Percentiles rank a stretch among this genome's conserved stretches.
Conservation (phyloP, 2,888 invertebrate species). For the Xylocampa areola region DNA sequence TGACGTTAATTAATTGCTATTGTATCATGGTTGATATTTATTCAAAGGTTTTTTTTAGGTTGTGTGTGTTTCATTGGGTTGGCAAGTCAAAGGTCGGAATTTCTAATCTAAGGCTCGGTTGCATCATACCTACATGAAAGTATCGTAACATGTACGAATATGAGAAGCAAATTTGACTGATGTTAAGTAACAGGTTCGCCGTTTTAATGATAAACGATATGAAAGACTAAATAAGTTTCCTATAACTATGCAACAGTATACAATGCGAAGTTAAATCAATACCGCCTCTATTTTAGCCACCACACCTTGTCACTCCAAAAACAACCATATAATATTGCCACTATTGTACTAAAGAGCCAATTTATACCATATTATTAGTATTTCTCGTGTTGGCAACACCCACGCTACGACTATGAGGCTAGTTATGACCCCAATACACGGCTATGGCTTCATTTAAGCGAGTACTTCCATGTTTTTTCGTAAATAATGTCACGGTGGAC, state of each 20-base stretch:
- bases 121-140: too few species aligned
- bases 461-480: conserved; percentile 36
- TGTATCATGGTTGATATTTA: conserved; percentile 14
- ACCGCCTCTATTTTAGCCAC: background rate
- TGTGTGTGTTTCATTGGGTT: too few species aligned
- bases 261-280: background rate
- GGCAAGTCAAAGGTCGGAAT: too few species aligned
- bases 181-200: too few species aligned
- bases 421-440: conserved; percentile 37
- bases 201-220: too few species aligned
- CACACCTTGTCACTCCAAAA: conserved; percentile 19
- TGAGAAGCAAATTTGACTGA: too few species aligned
- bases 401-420: conserved; percentile 46
- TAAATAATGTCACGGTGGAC: conserved; percentile 25
- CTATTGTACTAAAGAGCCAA: conserved; percentile 58
- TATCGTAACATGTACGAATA: too few species aligned
- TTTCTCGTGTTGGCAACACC: conserved; percentile 56
- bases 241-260: background rate
- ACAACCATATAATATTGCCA: conserved; percentile 53
- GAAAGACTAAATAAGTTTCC: too few species aligned
- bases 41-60: too few species aligned
- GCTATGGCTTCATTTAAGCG: conserved; percentile 51
- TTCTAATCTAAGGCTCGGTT: too few species aligned
- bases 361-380: conserved; percentile 53
- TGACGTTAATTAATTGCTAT: conserved; percentile 15